Percentiles rank a stretch among this genome's conserved stretches.
Evolutionary conservation across 2,113 vertebrate genomes (phyloP).

Genomic region (Oenanthe oenanthe): DNA sequence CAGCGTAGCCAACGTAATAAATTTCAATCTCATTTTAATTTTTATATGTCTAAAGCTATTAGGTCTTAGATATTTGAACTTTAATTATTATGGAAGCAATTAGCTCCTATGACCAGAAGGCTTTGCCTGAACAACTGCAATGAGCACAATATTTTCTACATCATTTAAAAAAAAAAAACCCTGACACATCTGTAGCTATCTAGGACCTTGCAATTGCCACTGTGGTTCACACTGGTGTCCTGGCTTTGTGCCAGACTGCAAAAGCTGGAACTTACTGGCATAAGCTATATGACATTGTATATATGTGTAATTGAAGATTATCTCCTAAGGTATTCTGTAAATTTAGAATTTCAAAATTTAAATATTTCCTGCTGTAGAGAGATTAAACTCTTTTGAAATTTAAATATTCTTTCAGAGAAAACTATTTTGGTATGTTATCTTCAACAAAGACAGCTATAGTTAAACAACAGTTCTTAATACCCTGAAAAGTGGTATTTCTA

Average conservation of each 20-base stretch:
- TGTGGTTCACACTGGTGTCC: background rate
- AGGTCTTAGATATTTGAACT: slow-evolving; percentile 22
- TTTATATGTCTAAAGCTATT: slow-evolving; percentile 38
- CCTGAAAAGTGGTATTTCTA: background rate
- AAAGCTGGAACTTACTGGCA: background rate
- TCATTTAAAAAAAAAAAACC: background rate
- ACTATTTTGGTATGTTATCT: background rate
- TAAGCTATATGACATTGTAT: background rate
- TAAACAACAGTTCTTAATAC: background rate
- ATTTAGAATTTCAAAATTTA: background rate
- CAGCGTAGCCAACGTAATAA: background rate
- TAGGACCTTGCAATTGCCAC: background rate
- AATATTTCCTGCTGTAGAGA: background rate
- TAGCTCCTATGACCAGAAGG: background rate
- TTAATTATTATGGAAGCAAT: background rate
- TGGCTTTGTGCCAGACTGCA: background rate
- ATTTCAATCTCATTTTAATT: slow-evolving; percentile 32
- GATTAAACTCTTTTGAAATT: background rate
- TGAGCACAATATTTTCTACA: background rate
- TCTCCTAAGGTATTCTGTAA: background rate
- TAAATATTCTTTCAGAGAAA: background rate
- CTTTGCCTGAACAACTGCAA: background rate
- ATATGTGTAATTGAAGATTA: background rate
- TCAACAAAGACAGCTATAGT: background rate
- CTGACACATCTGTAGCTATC: background rate